Base-by-base conservation (phyloP, 2,113 vertebrate species). In the Nibea coibor region DNA sequence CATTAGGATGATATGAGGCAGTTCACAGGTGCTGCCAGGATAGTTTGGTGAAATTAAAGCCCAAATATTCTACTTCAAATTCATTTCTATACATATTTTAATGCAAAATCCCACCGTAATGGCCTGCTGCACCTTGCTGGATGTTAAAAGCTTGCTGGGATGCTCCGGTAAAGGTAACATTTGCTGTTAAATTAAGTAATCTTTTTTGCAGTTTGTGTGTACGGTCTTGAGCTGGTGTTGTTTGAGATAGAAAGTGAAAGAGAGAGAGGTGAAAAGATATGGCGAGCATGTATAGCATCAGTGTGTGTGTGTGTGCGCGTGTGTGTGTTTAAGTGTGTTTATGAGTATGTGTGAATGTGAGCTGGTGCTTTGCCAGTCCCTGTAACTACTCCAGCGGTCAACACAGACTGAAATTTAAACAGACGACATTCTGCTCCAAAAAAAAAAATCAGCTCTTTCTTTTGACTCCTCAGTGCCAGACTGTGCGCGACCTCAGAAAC, bases 401-500 rank as follows among this genome's bases (percentile, higher is more conserved):
- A 58, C 47, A 43, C 28, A 20, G 16, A 73, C 76, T 75, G 53
- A 90, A 80, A 83, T 75, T 83, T 62, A 78, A 75, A 72, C 57
- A 67, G 53, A 85, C 10, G 15, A 58, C 62, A 26, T 54, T 69
- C 45, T 51, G 31, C 63, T 74, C 24, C 14, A 56, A 71, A 50
- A n/a, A 51, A n/a, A 51, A 54, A 56, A 65, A 76, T 56, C 63
- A 20, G 58, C 66, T 77, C 31, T 64, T 54, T 84, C 64, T 9
- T 70, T 78, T 58, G 43, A 20, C 70, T 81, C 43, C 42, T 56
- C 70, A 11, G 50, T 16, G 59, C 68, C 80, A 81, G 74, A 72
- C 65, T 42, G 61, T 84, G 71, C 73, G 75, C 57, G 31, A 72
- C 80, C 86, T 76, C 78, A 72, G 80, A 77, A 83, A 72, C 81